These are phyloP conservation scores for Cistogaster globosa DNA, from an alignment of 2,888 invertebrate species.

Conservation along the genomic window DNA sequence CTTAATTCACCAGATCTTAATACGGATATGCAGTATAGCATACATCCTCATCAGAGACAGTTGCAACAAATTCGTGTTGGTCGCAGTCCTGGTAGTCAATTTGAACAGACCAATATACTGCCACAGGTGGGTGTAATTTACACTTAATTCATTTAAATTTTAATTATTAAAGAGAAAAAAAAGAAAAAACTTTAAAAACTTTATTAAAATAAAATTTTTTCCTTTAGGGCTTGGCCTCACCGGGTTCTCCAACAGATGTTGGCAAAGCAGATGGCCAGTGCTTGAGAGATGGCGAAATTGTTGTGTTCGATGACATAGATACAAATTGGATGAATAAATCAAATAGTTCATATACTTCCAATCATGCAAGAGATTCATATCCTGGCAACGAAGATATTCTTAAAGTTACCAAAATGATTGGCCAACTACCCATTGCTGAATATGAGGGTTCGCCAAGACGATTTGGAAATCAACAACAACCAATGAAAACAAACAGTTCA, in stretches of 20 bases:
- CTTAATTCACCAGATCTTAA: conserved; percentile 82
- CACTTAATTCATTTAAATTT: background rate
- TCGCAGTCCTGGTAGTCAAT: conserved; percentile 81
- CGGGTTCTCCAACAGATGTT: conserved; percentile 82
- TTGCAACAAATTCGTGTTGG: conserved; percentile 81
- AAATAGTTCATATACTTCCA: conserved; percentile 62
- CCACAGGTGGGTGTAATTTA: conserved; percentile 75
- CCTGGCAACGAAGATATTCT: conserved; percentile 79
- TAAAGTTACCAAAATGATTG: conserved; percentile 83
- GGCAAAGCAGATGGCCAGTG: conserved; percentile 80
- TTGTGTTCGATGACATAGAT: conserved; percentile 87
- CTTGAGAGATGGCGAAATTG: conserved; percentile 91
- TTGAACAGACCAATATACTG: conserved; percentile 75
- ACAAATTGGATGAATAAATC: conserved; percentile 73
- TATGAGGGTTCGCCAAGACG: conserved; percentile 95
- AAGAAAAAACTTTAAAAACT: background rate
- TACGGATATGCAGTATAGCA: conserved; percentile 79
- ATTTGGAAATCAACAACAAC: conserved; percentile 85
- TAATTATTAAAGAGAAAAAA: too few relatives aligned
- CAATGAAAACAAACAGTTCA: conserved; percentile 35
- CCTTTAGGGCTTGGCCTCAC: conserved; percentile 78
- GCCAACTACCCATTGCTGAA: conserved; percentile 91
- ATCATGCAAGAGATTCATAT: conserved; percentile 57
- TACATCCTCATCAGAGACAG: conserved; percentile 77
- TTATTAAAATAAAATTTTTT: background rate